Base-by-base conservation (phyloP, 2,888 invertebrate species). In the Pyrrhia umbra region DNA sequence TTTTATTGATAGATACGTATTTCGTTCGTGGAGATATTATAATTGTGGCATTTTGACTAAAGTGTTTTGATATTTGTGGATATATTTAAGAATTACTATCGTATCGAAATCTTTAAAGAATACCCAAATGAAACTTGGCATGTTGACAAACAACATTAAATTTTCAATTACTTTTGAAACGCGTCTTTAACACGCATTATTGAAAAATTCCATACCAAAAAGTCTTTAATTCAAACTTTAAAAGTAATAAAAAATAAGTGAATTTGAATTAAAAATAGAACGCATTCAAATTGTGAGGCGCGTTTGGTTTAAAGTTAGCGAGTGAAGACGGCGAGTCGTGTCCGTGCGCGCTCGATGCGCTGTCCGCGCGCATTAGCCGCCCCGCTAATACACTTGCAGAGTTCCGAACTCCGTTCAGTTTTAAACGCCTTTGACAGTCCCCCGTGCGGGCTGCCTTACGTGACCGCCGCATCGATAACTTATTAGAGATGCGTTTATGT, bases 351-450 rank as follows among this genome's bases (percentile, higher is more conserved):
- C 87, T 87, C 86, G 82, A 85, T 82, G 81, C 58, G 51, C 66
- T 76, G 84, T 83, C 83, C 82, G 71, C 79, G 77, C 69, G 86
- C 84, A 86, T 89, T 88, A 88, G 87, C 77, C 83, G 79, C 77
- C 50, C 79, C 71, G 81, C 84, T 90, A 90, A 90, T 88, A 89
- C 90, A 89, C 88, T 91, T 90, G 85, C 83, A 63, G 83, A 90
- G 84, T 89, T 85, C 60, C 81, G 60, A 83, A 87, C 85, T 88
- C 82, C 63, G 78, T 73, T 79, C 80, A 80, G 84, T 88, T 88
- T 87, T 84, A 90, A 92, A 89, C 88, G 88, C 82, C 85, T 85
- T 74, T 88, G 92, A 90, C 91, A 90, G 89, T 81, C 79, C 85
- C 82, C 82, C 78, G 80, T 64, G 69, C 68, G 70, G 85, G 83